A percentile compares a stretch with the other conserved stretches of the same genome.
phyloP scores from a whole-genome alignment of 2,888 invertebrate genomes.

The Lobophora halterata region DNA sequence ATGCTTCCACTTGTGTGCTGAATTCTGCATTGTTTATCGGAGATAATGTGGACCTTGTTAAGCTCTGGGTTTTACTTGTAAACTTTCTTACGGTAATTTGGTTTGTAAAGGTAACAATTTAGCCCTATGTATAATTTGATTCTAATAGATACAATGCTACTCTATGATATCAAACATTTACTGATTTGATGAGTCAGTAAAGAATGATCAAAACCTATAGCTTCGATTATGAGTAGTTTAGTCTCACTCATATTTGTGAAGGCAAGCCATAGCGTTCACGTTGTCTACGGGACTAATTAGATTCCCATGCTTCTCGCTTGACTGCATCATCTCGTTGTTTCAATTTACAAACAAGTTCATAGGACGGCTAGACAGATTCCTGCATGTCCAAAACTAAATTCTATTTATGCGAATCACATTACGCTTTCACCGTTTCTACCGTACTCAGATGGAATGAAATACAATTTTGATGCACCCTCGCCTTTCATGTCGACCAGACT shows the following conservation, averaged over 20 bases:
- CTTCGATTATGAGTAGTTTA: too few species aligned
- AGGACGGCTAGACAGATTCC: conserved; percentile 26
- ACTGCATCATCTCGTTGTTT: conserved; percentile 31
- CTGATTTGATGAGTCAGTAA: too few species aligned
- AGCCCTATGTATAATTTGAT: too few species aligned
- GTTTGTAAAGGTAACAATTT: too few species aligned
- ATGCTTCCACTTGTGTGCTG: conserved; percentile 8
- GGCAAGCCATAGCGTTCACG: not conserved
- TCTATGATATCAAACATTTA: too few species aligned
- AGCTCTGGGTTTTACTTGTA: too few species aligned
- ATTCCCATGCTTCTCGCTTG: conserved; percentile 9
- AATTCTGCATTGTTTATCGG: too few species aligned
- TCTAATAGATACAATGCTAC: too few species aligned
- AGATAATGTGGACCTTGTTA: too few species aligned
- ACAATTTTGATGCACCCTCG: conserved; percentile 41
- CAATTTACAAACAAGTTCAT: conserved; percentile 31
- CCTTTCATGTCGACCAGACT: conserved; percentile 19
- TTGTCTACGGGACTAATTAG: conserved; percentile 12
- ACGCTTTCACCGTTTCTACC: conserved; percentile 54
- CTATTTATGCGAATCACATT: conserved; percentile 64
- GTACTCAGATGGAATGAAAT: conserved; percentile 48
- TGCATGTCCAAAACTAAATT: conserved; percentile 53
- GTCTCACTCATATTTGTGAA: too few species aligned
- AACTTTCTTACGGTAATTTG: too few species aligned
- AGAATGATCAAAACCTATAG: too few species aligned